Conservation (phyloP, 2,888 invertebrate genomes). For the Amphipyra tragopoginis region DNA sequence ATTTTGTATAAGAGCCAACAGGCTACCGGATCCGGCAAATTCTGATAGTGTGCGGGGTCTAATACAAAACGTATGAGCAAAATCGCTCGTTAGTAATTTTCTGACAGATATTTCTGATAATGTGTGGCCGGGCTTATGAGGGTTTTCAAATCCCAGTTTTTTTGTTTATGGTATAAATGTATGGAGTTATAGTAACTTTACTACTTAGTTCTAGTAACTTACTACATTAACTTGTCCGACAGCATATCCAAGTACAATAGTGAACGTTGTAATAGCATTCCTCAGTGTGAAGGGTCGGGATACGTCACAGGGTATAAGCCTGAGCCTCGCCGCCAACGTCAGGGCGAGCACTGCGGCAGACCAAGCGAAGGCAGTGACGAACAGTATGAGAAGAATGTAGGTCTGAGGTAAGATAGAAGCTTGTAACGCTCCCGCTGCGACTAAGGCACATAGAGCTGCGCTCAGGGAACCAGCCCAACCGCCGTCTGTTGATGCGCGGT, state of each 20-base stretch:
- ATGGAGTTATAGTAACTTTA: too few relatives aligned
- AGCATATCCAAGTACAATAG: constrained; percentile 95
- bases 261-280: constrained; percentile 96
- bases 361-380: constrained; percentile 97
- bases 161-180: too few relatives aligned
- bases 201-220: constrained; percentile 73
- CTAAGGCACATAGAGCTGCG: constrained; percentile 93
- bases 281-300: constrained; percentile 95
- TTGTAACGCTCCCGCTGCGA: constrained; percentile 94
- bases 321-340: constrained; percentile 94
- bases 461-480: constrained; percentile 96
- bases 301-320: constrained; percentile 96
- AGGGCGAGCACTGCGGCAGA: constrained; percentile 96
- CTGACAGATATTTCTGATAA: too few relatives aligned
- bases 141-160: too few relatives aligned
- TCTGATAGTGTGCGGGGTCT: too few relatives aligned
- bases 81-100: too few relatives aligned
- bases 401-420: constrained; percentile 95
- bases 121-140: too few relatives aligned
- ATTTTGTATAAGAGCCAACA: too few relatives aligned
- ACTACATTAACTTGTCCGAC: constrained; percentile 98
- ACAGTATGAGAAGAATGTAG: constrained; percentile 94
- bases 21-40: too few relatives aligned
- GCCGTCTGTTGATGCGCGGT: constrained; percentile 95
- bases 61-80: too few relatives aligned